Conservation (phyloP, 2,113 vertebrate species). For the Tetrao urogallus region DNA sequence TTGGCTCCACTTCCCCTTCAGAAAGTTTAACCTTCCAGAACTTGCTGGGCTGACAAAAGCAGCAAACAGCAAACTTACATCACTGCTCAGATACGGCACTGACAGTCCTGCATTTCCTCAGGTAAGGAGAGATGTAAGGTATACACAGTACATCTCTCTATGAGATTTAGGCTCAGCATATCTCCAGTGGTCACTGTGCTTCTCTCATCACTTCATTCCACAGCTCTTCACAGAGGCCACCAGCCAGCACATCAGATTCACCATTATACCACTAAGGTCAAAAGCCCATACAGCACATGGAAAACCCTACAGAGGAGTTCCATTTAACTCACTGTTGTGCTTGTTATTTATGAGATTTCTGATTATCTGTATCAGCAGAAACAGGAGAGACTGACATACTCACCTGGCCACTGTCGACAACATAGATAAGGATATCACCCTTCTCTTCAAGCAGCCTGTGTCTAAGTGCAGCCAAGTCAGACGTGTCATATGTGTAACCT, state of each 20-base stretch:
- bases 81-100: not conserved
- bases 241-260: not conserved
- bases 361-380: not conserved
- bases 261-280: not conserved
- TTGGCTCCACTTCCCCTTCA: not conserved
- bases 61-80: not conserved
- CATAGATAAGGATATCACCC: slow-evolving; percentile 90
- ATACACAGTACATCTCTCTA: not conserved
- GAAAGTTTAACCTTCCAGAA: not conserved
- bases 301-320: rapidly evolving
- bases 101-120: not conserved
- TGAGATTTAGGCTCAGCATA: not conserved
- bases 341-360: not conserved
- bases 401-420: slow-evolving; percentile 96
- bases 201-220: not conserved
- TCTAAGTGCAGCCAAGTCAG: slow-evolving; percentile 91
- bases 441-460: slow-evolving; percentile 89
- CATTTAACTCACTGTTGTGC: rapidly evolving
- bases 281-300: not conserved
- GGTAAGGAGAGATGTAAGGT: not conserved
- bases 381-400: not conserved
- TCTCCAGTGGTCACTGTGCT: not conserved
- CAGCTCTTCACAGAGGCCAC: not conserved
- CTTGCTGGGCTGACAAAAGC: not conserved
- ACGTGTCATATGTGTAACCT: slow-evolving; percentile 96